Evolutionary conservation across 2,888 invertebrate species (phyloP).

Genomic region (Cantharis rufa): DNA sequence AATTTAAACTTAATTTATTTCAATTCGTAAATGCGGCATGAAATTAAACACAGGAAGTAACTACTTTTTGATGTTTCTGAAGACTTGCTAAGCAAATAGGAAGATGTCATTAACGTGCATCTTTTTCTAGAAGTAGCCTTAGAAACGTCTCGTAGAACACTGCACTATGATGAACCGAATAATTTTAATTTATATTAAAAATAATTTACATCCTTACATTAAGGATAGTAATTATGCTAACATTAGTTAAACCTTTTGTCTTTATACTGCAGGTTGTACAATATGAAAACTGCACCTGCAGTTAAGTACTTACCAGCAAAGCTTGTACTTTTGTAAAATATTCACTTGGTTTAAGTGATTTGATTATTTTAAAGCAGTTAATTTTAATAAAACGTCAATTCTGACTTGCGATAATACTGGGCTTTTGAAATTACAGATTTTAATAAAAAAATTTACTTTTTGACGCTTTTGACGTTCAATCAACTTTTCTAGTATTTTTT

Average conservation of each 20-base stretch:
- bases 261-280: not conserved
- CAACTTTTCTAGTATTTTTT: conserved; percentile 11
- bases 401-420: not conserved
- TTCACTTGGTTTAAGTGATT: not conserved
- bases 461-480: conserved; percentile 15
- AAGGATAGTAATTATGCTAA: not conserved
- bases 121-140: not conserved
- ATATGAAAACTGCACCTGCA: not conserved
- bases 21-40: not conserved
- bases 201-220: not conserved
- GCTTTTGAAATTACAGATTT: not conserved
- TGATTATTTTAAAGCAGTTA: not conserved
- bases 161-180: not conserved
- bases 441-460: not conserved
- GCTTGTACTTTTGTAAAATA: no score
- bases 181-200: not conserved
- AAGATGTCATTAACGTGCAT: not conserved
- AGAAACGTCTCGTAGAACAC: no score
- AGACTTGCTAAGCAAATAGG: not conserved
- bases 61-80: not conserved
- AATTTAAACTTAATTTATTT: not conserved
- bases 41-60: not conserved
- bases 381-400: not conserved
- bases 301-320: not conserved
- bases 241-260: not conserved